Evolutionary conservation across 2,888 invertebrate genomes (phyloP).

Genomic region (Acleris emargana): DNA sequence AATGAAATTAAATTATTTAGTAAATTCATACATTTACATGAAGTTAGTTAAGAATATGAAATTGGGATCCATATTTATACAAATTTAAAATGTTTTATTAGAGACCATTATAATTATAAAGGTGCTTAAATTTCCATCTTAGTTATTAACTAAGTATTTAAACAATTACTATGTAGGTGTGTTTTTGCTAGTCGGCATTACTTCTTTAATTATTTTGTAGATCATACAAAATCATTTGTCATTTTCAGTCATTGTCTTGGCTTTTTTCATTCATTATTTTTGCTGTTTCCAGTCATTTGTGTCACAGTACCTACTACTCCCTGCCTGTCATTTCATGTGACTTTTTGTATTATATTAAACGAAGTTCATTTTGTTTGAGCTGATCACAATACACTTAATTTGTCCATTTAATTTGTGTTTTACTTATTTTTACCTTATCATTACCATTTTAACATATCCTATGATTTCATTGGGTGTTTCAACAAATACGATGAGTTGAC

Average conservation of each 20-base stretch:
- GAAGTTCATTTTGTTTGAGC: slow-evolving; percentile 47
- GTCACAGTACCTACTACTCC: slow-evolving; percentile 54
- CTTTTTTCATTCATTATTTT: too few species aligned
- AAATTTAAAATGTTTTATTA: slow-evolving; percentile 13
- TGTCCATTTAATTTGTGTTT: slow-evolving; percentile 68
- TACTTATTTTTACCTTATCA: slow-evolving; percentile 52
- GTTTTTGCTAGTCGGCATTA: slow-evolving; percentile 59
- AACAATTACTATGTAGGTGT: slow-evolving; percentile 15
- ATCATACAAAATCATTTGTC: slow-evolving; percentile 24
- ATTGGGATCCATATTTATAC: slow-evolving; percentile 30
- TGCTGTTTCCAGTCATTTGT: slow-evolving; percentile 5
- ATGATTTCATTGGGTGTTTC: too few species aligned
- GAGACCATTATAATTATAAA: slow-evolving; percentile 15
- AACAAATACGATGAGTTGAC: too few species aligned
- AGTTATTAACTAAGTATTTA: slow-evolving; percentile 6
- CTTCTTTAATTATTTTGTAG: slow-evolving; percentile 35
- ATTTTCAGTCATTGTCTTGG: slow-evolving; percentile 26
- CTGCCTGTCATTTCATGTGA: slow-evolving; percentile 48
- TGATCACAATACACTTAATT: slow-evolving; percentile 70
- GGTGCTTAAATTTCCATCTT: slow-evolving; percentile 28
- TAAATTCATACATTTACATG: slow-evolving; percentile 10
- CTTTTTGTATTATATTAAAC: slow-evolving; percentile 53
- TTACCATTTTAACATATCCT: not conserved
- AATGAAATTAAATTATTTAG: slow-evolving; percentile 22
- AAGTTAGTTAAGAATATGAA: slow-evolving; percentile 21